Base-by-base conservation (phyloP, 1,140 invertebrate species). In the Dolichoris vasculosae region DNA sequence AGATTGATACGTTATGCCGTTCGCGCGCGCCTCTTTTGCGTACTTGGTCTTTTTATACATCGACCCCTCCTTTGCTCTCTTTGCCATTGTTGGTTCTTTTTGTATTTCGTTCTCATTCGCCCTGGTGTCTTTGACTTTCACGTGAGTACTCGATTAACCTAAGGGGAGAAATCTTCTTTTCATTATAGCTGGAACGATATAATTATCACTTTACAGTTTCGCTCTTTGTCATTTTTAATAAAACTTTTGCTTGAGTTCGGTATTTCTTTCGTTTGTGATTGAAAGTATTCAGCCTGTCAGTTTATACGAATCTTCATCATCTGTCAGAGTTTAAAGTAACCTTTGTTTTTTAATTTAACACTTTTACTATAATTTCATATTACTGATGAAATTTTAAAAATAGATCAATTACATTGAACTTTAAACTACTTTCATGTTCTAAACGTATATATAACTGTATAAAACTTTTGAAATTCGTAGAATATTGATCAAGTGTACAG, bases 1-100 rank as follows among this genome's bases (percentile, higher is more conserved):
- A 92, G 91, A 92, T 92, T 91, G 91, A 91, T 91, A 91, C 90
- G 88, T 88, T 84, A 69, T 38, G 59, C 71, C 59, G 43, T 43
- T 40, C 71, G 78, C 51, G 32, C 67, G 48, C 79, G 46, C 55
- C 67, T 35, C 30, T 38, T 85, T 80, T 86, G 32, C 73, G 32
- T 51, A 82, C 43, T 59, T 82, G 17, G 15, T 51, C 30, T 82
- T 82, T 48, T 69, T 82, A 26, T 67, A 64, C 20, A 35, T 43
- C 40, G 7, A n/a, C 17, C 17, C 35, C 0, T 59, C n/a, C 38
- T 17, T 80, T 79, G 35, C 75, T 55, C n/a, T 79, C 30, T 11
- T 67, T 46, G 35, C 35, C 30, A 55, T 71, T 51, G 46, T 71
- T 46, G 35, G 38, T 35, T 46, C 30, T 35, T 80, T 73, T 75